Evolutionary conservation across 1,140 invertebrate genomes (phyloP).

Genomic region (Asobara japonica): DNA sequence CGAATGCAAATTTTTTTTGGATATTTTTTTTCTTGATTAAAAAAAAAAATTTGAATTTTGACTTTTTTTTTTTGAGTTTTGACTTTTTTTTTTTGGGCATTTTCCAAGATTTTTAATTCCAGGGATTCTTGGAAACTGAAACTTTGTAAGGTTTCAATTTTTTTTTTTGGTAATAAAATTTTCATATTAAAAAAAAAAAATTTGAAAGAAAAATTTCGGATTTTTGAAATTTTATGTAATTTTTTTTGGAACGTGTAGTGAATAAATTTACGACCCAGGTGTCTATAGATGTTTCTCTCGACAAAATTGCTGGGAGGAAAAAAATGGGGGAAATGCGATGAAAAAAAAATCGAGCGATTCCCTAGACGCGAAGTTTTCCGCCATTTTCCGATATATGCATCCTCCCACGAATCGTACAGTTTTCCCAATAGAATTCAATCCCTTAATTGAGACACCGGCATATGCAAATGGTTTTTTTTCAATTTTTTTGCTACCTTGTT

Average conservation of each 20-base stretch:
- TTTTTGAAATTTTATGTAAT: too few relatives aligned
- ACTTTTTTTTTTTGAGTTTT: too few relatives aligned
- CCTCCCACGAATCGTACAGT: background rate
- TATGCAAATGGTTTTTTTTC: background rate
- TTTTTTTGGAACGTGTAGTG: background rate
- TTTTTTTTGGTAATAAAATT: too few relatives aligned
- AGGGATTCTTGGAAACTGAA: too few relatives aligned
- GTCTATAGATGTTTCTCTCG: too few relatives aligned
- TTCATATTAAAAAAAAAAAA: background rate
- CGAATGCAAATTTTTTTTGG: too few relatives aligned
- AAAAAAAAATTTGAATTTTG: too few relatives aligned
- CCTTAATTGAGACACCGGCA: background rate
- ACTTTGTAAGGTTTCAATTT: too few relatives aligned
- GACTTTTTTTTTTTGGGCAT: too few relatives aligned
- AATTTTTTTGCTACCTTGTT: background rate
- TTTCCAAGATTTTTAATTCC: too few relatives aligned
- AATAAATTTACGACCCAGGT: too few relatives aligned
- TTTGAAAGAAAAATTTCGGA: background rate
- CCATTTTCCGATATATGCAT: background rate
- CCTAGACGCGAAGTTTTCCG: background rate
- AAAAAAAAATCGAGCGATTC: background rate
- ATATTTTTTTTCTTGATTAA: too few relatives aligned
- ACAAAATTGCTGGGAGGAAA: background rate
- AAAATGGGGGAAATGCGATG: background rate
- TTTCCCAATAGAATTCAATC: constrained; percentile 1